Conservation (phyloP, 1,140 invertebrate species). For the Microplitis mediator region DNA sequence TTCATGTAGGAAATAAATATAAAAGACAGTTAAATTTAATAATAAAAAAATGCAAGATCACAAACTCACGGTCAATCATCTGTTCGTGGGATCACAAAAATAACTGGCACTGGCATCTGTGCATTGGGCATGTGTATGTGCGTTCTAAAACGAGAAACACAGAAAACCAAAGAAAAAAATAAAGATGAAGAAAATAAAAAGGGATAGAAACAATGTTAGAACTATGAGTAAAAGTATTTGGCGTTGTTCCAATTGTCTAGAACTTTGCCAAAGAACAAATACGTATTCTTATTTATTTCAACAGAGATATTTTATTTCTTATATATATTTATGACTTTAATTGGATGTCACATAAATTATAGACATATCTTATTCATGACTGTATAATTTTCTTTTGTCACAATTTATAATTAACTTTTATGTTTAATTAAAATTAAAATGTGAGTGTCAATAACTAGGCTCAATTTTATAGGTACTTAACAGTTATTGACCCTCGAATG, state of each 20-base stretch:
- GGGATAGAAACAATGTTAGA: background rate
- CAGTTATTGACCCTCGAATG: no score
- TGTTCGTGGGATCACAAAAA: background rate
- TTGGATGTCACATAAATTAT: no score
- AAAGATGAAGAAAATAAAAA: background rate
- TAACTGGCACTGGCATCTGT: background rate
- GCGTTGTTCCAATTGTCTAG: background rate
- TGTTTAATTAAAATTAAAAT: no score
- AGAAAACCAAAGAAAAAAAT: background rate
- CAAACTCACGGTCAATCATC: background rate
- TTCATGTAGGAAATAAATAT: background rate
- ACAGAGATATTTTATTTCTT: no score
- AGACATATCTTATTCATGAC: no score
- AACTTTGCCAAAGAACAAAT: background rate
- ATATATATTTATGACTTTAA: no score
- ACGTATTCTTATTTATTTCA: background rate
- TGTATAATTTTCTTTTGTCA: no score
- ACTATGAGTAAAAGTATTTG: background rate
- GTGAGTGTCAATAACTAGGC: no score
- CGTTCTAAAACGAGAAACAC: background rate
- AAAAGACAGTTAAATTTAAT: background rate
- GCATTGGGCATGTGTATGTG: background rate
- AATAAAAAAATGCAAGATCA: background rate
- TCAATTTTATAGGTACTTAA: no score
- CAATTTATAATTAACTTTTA: no score